These are phyloP conservation scores for Acanthosepion esculentum DNA, from an alignment of 2,888 invertebrate genomes.

Conservation along the genomic window DNA sequence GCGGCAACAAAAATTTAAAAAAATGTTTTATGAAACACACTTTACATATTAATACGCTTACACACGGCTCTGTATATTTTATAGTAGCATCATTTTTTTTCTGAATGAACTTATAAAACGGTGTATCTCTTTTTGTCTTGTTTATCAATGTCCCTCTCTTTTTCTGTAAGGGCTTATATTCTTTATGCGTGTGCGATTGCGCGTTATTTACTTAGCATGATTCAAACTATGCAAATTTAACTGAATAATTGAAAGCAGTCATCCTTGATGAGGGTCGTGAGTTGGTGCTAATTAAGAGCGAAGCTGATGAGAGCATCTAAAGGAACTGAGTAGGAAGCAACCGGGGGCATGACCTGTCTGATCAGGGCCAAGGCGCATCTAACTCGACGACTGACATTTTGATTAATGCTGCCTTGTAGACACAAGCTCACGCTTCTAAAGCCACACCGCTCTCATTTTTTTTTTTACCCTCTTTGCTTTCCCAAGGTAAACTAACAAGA, in stretches of 20 bases:
- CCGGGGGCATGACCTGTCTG: neutral
- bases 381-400: neutral
- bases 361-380: slow-evolving; percentile 11
- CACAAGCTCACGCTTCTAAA: neutral
- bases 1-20: no score
- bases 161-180: neutral
- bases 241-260: slow-evolving; percentile 18
- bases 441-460: neutral
- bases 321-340: neutral
- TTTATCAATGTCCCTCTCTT: neutral
- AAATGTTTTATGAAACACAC: neutral
- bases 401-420: neutral
- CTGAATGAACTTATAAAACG: neutral
- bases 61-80: neutral
- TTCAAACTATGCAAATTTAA: neutral
- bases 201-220: neutral
- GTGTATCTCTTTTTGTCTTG: neutral
- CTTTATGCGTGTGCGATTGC: neutral
- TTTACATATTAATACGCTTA: neutral
- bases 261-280: neutral
- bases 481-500: neutral
- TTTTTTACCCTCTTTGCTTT: neutral
- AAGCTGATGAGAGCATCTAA: neutral
- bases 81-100: neutral
- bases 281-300: neutral